These are phyloP conservation scores for Cololabis saira DNA, from an alignment of 2,113 vertebrate genomes.

Conservation along the genomic window DNA sequence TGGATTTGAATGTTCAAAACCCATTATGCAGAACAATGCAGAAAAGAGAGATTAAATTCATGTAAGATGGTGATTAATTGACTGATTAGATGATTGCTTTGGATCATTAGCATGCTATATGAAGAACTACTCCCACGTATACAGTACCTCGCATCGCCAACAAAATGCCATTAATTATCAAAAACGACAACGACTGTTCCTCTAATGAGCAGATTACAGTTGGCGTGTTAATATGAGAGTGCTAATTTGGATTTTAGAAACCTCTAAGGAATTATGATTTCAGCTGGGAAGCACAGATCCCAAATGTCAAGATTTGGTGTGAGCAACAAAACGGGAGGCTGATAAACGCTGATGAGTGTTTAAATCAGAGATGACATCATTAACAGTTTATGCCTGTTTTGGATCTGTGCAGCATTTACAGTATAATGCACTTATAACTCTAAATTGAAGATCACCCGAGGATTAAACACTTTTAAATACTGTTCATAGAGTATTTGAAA, in stretches of 20 bases:
- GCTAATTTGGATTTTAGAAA: conserved; percentile 53
- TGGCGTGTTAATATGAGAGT: conserved; percentile 40
- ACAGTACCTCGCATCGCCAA: conserved; percentile 61
- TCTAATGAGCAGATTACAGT: conserved; percentile 69
- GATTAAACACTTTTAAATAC: conserved; percentile 9
- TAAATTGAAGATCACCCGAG: conserved; percentile 22
- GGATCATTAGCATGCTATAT: conserved; percentile 73
- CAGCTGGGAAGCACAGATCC: conserved; percentile 36
- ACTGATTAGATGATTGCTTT: conserved; percentile 75
- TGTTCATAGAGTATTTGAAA: conserved; percentile 8
- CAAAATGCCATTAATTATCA: conserved; percentile 67
- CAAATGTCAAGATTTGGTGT: conserved; percentile 26
- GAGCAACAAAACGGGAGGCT: conserved; percentile 28
- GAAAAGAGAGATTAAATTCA: conserved; percentile 77
- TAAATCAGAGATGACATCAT: conserved; percentile 45
- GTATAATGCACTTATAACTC: conserved; percentile 25
- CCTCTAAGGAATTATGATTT: conserved; percentile 40
- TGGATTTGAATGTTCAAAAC: conserved; percentile 70
- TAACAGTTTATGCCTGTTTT: conserved; percentile 47
- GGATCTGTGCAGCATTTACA: conserved; percentile 30
- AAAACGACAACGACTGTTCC: conserved; percentile 62
- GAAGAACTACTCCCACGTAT: conserved; percentile 55
- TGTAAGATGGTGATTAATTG: conserved; percentile 77
- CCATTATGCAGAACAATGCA: conserved; percentile 70
- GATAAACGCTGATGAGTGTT: conserved; percentile 53